Base-by-base conservation (phyloP, 1,140 invertebrate genomes). In the Drosophila bocqueti region DNA sequence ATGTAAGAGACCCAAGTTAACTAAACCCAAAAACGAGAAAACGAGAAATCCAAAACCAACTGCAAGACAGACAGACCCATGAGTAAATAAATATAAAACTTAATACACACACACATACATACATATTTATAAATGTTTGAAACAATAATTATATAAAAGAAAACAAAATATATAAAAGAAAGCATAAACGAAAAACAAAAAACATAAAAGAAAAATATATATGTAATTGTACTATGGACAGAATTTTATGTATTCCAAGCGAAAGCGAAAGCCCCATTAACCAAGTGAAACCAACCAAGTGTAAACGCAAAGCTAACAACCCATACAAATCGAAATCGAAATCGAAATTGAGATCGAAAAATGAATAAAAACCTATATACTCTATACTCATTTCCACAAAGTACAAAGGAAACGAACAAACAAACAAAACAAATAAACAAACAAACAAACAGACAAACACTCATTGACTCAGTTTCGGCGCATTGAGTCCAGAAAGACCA, bases 111-210 rank as follows among this genome's bases (percentile, higher is more conserved):
- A 79, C 64, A n/a, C 26, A n/a, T 10, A 52, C 11, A 21, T 36
- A 67, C 72, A 89, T 87, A 83, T 83, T 82, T 87, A 87, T 87
- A 89, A 87, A 87, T 87, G 81, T 87, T 87, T 87, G 78, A 87
- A 81, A 79, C 63, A 46, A 89, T 24, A 79, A 79, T 86, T 59
- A 65, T 77, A 83, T 79, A 63, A 54, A 49, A 2, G 24, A 29
- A 29, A 46, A 46, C 26, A 26, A 26, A 21, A n/a, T 6, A 50
- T 15, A 50, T 50, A 50, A 50, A 50, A 21, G 4, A 21, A 76
- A 62, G 54, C 13, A 43, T 62, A 65, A 66, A 45, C 16, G n/a
- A 10, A 24, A 10, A 24, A 71, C 0, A 11, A 55, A 46, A 80
- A 59, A 55, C 13, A 31, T 24, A 65, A 76, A 66, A 40, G 21